Evolutionary conservation across 2,888 invertebrate species (phyloP).

Genomic region (Lithophane ornitopus): DNA sequence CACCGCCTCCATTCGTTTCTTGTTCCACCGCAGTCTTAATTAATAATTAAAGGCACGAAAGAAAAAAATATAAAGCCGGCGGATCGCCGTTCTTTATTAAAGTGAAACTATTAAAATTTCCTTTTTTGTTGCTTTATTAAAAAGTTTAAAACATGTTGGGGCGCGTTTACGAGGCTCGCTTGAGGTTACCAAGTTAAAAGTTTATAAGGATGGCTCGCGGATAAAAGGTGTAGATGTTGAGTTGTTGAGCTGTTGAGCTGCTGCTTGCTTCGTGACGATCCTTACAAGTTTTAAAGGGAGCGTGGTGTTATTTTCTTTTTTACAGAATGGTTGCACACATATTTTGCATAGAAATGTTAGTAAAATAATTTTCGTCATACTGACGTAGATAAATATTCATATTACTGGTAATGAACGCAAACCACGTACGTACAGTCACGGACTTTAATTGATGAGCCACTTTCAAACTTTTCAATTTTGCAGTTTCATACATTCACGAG

Average conservation of each 20-base stretch:
- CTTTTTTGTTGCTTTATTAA: conserved; percentile 76
- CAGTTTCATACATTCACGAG: no score
- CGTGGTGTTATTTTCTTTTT: neutral
- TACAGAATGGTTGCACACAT: neutral
- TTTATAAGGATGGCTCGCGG: conserved; percentile 50
- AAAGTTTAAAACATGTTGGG: conserved; percentile 70
- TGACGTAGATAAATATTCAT: neutral
- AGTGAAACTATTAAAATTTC: conserved; percentile 81
- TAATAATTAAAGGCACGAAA: conserved; percentile 81
- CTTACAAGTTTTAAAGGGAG: conserved; percentile 34
- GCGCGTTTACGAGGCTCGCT: conserved; percentile 56
- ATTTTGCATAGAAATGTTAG: neutral
- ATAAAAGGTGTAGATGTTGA: conserved; percentile 38
- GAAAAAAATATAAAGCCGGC: conserved; percentile 75
- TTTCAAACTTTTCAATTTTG: no score
- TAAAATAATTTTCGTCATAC: neutral
- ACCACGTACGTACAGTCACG: no score
- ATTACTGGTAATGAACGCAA: no score
- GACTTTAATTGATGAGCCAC: no score
- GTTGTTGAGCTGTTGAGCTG: neutral
- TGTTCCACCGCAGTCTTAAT: conserved; percentile 77
- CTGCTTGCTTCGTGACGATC: conserved; percentile 14
- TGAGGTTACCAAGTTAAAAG: conserved; percentile 59
- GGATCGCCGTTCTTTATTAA: conserved; percentile 79
- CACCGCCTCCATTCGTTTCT: conserved; percentile 79